Conservation (phyloP, 2,888 invertebrate species). For the Schizaphis graminum region DNA sequence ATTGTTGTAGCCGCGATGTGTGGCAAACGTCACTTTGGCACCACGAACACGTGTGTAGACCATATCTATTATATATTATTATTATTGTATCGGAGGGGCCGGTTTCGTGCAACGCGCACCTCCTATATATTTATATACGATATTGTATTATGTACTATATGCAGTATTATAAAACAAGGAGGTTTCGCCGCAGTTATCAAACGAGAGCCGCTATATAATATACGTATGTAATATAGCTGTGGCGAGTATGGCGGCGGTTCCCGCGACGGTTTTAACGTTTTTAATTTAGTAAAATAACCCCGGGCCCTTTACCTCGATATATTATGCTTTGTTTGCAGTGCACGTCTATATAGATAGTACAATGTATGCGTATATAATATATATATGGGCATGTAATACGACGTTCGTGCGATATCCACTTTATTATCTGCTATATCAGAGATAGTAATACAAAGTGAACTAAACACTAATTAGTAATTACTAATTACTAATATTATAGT, state of each 20-base stretch:
- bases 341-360: not conserved
- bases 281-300: constrained; percentile 8
- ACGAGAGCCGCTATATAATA: not conserved
- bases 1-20: not conserved
- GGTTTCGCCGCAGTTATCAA: constrained; percentile 9
- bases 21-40: constrained; percentile 22
- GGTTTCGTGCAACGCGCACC: not conserved
- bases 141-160: not conserved
- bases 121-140: not conserved
- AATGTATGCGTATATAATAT: not conserved
- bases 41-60: constrained; percentile 24
- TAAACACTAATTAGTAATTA: not conserved
- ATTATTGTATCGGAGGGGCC: constrained; percentile 8
- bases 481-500: not conserved
- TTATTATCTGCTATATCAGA: not conserved
- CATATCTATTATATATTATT: not conserved
- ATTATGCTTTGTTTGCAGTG: not conserved
- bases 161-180: not conserved
- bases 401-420: not conserved
- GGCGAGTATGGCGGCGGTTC: not conserved
- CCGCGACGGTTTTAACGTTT: constrained; percentile 29
- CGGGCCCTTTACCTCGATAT: not conserved
- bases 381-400: not conserved
- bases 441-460: not conserved
- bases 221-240: not conserved